Conservation (phyloP, 2,888 invertebrate genomes). For the Petrolisthes cinctipes region DNA sequence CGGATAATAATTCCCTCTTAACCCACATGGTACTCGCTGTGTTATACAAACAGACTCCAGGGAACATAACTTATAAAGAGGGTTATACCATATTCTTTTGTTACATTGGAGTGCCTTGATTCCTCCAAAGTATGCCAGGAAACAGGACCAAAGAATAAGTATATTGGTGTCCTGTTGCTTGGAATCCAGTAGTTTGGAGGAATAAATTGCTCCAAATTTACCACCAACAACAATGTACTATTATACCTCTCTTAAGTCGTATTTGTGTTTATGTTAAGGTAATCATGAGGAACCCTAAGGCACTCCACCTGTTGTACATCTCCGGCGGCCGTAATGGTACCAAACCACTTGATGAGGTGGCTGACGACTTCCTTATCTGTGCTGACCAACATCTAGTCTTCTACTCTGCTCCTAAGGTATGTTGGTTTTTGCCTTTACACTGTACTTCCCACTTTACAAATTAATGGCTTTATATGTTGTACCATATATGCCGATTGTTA, state of each 20-base stretch:
- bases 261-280: slow-evolving; percentile 33
- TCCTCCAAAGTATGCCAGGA: too few species aligned
- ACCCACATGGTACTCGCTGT: too few species aligned
- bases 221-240: too few species aligned
- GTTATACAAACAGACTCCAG: too few species aligned
- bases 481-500: neutral
- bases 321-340: slow-evolving; percentile 46
- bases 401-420: slow-evolving; percentile 55
- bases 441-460: neutral
- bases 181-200: too few species aligned
- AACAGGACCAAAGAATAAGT: too few species aligned
- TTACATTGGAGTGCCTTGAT: too few species aligned
- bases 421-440: neutral
- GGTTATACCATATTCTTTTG: too few species aligned
- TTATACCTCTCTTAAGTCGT: neutral
- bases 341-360: slow-evolving; percentile 58
- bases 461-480: neutral
- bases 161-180: too few species aligned
- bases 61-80: too few species aligned
- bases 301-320: slow-evolving; percentile 48
- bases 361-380: slow-evolving; percentile 45
- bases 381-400: slow-evolving; percentile 53
- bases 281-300: slow-evolving; percentile 57
- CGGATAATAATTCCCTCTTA: too few species aligned
- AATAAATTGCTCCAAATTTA: too few species aligned